Percentiles rank a stretch among this genome's conserved stretches.
phyloP scores from a whole-genome alignment of 1,140 invertebrate genomes.

The Lordiphosa mommai region DNA sequence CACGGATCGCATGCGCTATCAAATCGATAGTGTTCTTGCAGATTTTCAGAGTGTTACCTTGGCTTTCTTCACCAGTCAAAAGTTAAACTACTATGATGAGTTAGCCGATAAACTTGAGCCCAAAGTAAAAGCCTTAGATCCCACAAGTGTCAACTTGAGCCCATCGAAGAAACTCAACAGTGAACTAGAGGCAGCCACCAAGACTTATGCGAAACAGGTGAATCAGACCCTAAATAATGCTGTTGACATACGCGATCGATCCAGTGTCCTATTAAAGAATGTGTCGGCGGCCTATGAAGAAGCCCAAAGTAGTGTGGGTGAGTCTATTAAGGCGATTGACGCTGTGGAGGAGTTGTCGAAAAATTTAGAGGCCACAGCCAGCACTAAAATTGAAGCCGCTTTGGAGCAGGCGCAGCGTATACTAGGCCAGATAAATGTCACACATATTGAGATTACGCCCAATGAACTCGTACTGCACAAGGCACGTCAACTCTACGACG shows the following conservation, averaged over 20 bases:
- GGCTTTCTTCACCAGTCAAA: conserved; percentile 88
- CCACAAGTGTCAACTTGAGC: conserved; percentile 83
- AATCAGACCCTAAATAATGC: conserved; percentile 81
- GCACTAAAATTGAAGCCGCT: conserved; percentile 88
- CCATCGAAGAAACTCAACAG: conserved; percentile 83
- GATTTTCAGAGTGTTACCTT: conserved; percentile 86
- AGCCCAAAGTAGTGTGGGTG: conserved; percentile 80
- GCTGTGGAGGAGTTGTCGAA: conserved; percentile 85
- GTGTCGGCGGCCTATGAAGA: conserved; percentile 81
- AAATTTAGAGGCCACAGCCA: conserved; percentile 84
- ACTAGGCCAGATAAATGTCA: conserved; percentile 80
- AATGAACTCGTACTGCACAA: conserved; percentile 83
- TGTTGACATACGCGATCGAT: conserved; percentile 78
- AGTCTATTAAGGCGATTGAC: conserved; percentile 82
- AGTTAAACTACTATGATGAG: conserved; percentile 87
- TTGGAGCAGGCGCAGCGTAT: conserved; percentile 87
- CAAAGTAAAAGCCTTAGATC: conserved; percentile 84
- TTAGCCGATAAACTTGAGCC: conserved; percentile 84
- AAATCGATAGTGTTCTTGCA: conserved; percentile 84
- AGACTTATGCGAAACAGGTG: conserved; percentile 82
- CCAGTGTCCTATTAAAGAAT: conserved; percentile 82
- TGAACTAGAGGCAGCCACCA: conserved; percentile 82
- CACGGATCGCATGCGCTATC: conserved; percentile 86
- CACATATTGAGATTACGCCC: conserved; percentile 79
- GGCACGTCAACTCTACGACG: conserved; percentile 84